phyloP scores from a whole-genome alignment of 2,888 invertebrate species.

The Brachypalpus laphriformis region DNA sequence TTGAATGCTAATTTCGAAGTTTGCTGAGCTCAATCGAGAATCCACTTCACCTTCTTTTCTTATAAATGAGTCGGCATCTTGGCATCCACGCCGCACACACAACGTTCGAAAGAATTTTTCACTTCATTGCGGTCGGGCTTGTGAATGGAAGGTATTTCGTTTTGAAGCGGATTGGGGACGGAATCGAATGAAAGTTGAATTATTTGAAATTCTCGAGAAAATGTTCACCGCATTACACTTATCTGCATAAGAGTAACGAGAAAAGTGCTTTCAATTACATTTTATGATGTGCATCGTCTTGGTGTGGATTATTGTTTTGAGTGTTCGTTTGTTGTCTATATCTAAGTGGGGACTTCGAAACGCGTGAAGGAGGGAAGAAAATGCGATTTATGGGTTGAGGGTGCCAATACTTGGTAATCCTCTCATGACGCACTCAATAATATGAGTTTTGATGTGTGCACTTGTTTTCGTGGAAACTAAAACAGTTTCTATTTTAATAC shows the following conservation, averaged over 20 bases:
- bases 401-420: too few relatives aligned
- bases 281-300: constrained; percentile 40
- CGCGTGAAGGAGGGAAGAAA: background rate
- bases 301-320: constrained; percentile 29
- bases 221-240: constrained; percentile 54
- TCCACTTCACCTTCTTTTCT: constrained; percentile 20
- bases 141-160: background rate
- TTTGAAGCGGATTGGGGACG: background rate
- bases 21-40: constrained; percentile 29
- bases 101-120: constrained; percentile 37
- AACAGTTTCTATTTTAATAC: too few relatives aligned
- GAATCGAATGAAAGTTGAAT: constrained; percentile 47
- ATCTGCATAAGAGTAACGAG: constrained; percentile 52
- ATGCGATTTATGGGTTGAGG: background rate
- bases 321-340: background rate
- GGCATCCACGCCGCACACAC: background rate
- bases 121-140: constrained; percentile 23
- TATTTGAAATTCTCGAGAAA: constrained; percentile 42
- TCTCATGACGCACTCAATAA: too few relatives aligned
- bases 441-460: too few relatives aligned
- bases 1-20: constrained; percentile 67
- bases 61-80: constrained; percentile 16
- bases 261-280: constrained; percentile 53
- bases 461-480: too few relatives aligned
- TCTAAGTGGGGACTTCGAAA: background rate